These are phyloP conservation scores for Embiotoca jacksoni DNA, from an alignment of 2,113 vertebrate genomes.

Conservation along the genomic window DNA sequence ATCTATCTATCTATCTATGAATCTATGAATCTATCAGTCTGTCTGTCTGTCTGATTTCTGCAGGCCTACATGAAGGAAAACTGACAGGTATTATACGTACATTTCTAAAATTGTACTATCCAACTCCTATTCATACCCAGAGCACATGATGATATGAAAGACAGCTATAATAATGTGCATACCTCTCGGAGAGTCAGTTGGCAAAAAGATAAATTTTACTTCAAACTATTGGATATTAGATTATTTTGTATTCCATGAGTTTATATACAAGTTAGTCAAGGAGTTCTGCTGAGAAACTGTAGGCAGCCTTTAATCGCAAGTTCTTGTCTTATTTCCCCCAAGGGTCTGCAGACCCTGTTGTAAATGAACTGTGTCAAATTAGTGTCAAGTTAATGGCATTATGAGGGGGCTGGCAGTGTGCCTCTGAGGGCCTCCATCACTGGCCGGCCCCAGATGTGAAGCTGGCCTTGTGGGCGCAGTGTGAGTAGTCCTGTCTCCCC, in stretches of 20 bases:
- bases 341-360: conserved; percentile 31
- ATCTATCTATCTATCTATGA: too few species aligned
- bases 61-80: too few species aligned
- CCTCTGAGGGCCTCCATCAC: conserved; percentile 52
- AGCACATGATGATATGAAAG: too few species aligned
- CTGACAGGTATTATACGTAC: too few species aligned
- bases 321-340: background rate
- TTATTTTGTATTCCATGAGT: background rate
- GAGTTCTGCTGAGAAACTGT: conserved; percentile 10
- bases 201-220: too few species aligned
- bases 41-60: too few species aligned
- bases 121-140: too few species aligned
- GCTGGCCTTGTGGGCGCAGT: conserved; percentile 47
- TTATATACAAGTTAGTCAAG: background rate
- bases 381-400: conserved; percentile 61
- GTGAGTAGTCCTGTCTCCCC: conserved; percentile 61
- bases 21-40: too few species aligned
- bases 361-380: conserved; percentile 56
- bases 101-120: too few species aligned
- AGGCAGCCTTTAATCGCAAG: conserved; percentile 15
- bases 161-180: too few species aligned
- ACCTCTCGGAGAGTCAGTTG: too few species aligned
- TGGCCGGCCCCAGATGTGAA: conserved; percentile 77
- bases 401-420: conserved; percentile 44
- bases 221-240: too few species aligned